phyloP scores from a whole-genome alignment of 2,888 invertebrate species.

The Notodonta ziczac region DNA sequence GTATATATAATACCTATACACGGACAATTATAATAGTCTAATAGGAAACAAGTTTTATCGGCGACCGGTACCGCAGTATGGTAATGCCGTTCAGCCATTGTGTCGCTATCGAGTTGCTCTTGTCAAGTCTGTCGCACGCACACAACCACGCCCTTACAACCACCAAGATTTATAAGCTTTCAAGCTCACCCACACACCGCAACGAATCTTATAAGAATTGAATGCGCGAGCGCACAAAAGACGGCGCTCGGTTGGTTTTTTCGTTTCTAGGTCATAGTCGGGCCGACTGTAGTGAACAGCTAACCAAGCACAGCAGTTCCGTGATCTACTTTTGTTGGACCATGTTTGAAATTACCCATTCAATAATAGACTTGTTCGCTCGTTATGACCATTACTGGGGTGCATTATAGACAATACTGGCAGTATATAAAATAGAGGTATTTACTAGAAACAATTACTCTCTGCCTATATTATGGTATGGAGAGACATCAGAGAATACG shows the following conservation, averaged over 20 bases:
- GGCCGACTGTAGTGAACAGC: constrained; percentile 44
- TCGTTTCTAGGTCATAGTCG: constrained; percentile 72
- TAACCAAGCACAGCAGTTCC: constrained; percentile 59
- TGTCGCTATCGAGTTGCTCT: constrained; percentile 62
- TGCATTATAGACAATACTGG: background rate
- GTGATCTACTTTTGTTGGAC: constrained; percentile 61
- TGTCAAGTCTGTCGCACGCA: constrained; percentile 60
- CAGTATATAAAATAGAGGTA: background rate
- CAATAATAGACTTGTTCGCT: constrained; percentile 7
- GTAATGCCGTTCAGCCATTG: constrained; percentile 65
- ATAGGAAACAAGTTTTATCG: constrained; percentile 39
- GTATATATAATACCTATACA: background rate
- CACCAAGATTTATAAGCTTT: constrained; percentile 73
- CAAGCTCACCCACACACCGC: constrained; percentile 64
- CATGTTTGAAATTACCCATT: constrained; percentile 37
- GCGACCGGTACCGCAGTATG: constrained; percentile 46
- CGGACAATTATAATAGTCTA: constrained; percentile 10
- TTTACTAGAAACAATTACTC: background rate
- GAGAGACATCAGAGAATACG: too few species aligned
- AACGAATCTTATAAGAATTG: constrained; percentile 41
- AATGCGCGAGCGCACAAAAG: constrained; percentile 52
- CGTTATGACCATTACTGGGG: background rate
- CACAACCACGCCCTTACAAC: constrained; percentile 42
- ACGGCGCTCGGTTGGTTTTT: constrained; percentile 60
- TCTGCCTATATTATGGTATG: background rate